Conservation (phyloP, 1,140 invertebrate species). For the Semibalanus balanoides region DNA sequence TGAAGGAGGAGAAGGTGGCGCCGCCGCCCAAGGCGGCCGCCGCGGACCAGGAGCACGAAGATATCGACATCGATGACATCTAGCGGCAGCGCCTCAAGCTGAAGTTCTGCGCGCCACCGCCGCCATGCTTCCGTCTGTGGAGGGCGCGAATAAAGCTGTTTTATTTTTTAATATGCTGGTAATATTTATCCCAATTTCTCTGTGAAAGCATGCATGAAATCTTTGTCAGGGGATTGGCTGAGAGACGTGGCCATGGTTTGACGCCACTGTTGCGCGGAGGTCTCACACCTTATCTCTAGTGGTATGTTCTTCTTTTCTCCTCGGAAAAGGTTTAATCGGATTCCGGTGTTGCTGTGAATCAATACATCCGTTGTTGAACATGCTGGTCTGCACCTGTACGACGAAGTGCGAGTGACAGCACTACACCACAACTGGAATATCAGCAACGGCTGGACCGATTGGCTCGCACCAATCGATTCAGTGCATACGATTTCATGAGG, state of each 20-base stretch:
- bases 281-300: background rate
- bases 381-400: no score
- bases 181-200: background rate
- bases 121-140: background rate
- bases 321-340: background rate
- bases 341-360: background rate
- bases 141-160: background rate
- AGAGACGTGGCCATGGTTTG: background rate
- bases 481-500: no score
- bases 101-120: no score
- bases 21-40: constrained; percentile 36
- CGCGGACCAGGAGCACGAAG: constrained; percentile 46
- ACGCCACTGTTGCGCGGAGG: no score
- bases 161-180: background rate
- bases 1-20: constrained; percentile 46
- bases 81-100: constrained; percentile 33
- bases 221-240: background rate
- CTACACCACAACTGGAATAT: no score
- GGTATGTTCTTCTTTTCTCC: background rate
- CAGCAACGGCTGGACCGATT: no score
- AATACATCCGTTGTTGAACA: background rate
- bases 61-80: constrained; percentile 81
- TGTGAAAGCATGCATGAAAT: background rate
- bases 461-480: no score
- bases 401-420: no score